Conservation (phyloP, 2,888 invertebrate genomes). For the Aspidapion aeneum region DNA sequence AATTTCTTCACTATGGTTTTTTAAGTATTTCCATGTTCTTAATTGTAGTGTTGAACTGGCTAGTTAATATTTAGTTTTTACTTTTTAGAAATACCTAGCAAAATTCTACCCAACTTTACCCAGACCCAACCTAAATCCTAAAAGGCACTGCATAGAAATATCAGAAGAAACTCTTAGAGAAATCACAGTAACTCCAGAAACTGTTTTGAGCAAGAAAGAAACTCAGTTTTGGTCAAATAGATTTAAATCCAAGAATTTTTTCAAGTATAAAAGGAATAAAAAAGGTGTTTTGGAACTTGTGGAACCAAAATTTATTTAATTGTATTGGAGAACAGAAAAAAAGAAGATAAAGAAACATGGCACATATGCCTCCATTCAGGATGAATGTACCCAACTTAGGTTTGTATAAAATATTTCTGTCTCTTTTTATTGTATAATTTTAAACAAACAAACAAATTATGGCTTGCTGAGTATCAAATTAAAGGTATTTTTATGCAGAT, state of each 20-base stretch:
- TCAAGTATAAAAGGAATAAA: slow-evolving; percentile 47
- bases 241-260: slow-evolving; percentile 51
- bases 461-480: no score
- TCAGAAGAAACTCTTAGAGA: slow-evolving; percentile 35
- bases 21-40: not conserved
- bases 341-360: slow-evolving; percentile 35
- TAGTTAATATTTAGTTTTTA: not conserved
- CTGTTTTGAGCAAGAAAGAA: slow-evolving; percentile 51
- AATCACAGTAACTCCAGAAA: slow-evolving; percentile 48
- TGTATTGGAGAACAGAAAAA: not conserved
- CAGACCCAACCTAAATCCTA: not conserved
- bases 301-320: slow-evolving; percentile 28
- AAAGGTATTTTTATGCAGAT: no score
- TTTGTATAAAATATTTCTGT: not conserved
- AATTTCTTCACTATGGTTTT: no score
- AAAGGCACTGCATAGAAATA: slow-evolving; percentile 18
- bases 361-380: slow-evolving; percentile 47
- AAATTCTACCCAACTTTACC: not conserved
- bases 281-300: slow-evolving; percentile 41
- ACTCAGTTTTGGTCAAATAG: slow-evolving; percentile 54
- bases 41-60: not conserved
- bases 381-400: slow-evolving; percentile 45
- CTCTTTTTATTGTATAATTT: no score
- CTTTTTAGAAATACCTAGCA: not conserved
- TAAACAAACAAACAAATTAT: no score